Conservation (phyloP, 2,797 vertebrate genomes). For the Lindbergichthys nudifrons region DNA sequence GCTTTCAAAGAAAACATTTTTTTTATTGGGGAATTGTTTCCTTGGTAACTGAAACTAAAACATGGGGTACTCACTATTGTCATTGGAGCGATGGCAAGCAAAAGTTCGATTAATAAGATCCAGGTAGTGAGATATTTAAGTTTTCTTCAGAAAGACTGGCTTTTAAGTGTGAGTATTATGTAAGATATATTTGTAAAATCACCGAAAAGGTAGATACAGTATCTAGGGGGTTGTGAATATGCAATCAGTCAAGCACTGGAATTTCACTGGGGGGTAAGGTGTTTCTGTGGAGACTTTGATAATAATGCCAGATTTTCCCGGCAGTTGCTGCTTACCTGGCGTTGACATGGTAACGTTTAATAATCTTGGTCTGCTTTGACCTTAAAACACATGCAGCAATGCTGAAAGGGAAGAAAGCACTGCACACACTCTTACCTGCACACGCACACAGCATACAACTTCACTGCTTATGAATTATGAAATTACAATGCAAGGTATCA, state of each 20-base stretch:
- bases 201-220: constrained; percentile 26
- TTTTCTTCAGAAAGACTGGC: not conserved
- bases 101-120: not conserved
- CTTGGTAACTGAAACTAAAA: too few species aligned
- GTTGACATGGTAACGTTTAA: constrained; percentile 43
- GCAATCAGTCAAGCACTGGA: not conserved
- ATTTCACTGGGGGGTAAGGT: not conserved
- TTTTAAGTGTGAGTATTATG: constrained; percentile 1
- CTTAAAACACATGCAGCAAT: not conserved
- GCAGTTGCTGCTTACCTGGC: constrained; percentile 35
- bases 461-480: constrained; percentile 1
- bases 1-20: too few species aligned
- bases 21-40: too few species aligned
- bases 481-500: not conserved
- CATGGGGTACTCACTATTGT: not conserved
- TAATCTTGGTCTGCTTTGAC: constrained; percentile 13
- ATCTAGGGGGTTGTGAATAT: not conserved
- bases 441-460: not conserved
- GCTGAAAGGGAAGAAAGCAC: not conserved
- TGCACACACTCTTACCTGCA: not conserved
- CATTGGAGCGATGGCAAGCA: not conserved
- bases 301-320: not conserved
- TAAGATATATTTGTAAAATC: constrained; percentile 14
- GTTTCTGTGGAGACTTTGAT: constrained; percentile 21
- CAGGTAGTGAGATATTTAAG: not conserved